A percentile compares a stretch with the other conserved stretches of the same genome.
Evolutionary conservation across 2,797 vertebrate genomes (phyloP).

Genomic region (Pseudopleuronectes americanus): DNA sequence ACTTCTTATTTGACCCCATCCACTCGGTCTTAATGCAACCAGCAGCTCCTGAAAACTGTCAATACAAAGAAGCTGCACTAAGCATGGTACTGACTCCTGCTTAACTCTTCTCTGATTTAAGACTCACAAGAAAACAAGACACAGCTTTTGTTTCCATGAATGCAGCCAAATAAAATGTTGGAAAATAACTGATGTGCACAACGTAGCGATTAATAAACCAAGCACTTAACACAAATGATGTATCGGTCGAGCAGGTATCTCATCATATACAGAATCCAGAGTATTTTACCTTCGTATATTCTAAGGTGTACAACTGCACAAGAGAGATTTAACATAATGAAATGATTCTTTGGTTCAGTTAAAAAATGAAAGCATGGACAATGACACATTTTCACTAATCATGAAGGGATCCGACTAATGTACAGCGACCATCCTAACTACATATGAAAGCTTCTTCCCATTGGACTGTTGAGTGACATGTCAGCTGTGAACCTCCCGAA

Average conservation of each 20-base stretch:
- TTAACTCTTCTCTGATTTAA: conserved; percentile 44
- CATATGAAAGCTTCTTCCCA: conserved; percentile 29
- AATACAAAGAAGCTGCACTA: background rate
- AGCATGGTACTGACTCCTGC: background rate
- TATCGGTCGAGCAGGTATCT: conserved; percentile 26
- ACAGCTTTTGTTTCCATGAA: background rate
- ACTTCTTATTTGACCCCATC: background rate
- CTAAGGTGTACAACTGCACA: conserved; percentile 40
- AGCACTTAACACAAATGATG: conserved; percentile 27
- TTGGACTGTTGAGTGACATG: conserved; percentile 12
- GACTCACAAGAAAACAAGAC: conserved; percentile 39
- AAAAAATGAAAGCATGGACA: conserved; percentile 49
- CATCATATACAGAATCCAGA: conserved; percentile 16
- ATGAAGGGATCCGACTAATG: conserved; percentile 33
- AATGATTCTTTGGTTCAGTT: conserved; percentile 81
- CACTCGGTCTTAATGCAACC: conserved; percentile 7
- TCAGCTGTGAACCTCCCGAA: conserved; percentile 43
- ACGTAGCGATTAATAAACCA: conserved; percentile 19
- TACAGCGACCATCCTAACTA: conserved; percentile 33
- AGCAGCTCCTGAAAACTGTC: conserved; percentile 1
- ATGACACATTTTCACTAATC: conserved; percentile 23
- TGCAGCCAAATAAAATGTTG: conserved; percentile 4
- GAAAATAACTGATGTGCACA: background rate
- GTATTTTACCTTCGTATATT: conserved; percentile 20
- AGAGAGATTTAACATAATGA: conserved; percentile 9